phyloP scores from a whole-genome alignment of 2,888 invertebrate species.

The Amphipyra tragopoginis region DNA sequence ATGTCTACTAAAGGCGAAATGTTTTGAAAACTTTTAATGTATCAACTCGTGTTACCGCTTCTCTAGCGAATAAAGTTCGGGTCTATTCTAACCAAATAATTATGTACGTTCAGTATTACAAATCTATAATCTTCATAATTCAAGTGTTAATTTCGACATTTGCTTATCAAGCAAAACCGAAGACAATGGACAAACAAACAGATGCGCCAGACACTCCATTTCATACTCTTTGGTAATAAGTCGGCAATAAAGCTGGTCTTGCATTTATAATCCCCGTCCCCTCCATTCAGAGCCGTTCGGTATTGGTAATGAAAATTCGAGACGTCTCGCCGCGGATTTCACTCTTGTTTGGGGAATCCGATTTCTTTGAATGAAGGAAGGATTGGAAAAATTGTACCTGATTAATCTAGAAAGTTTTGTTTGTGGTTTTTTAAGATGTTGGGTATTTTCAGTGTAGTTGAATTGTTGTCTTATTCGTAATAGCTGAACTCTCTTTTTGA shows the following conservation, averaged over 20 bases:
- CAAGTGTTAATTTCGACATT: slow-evolving; percentile 33
- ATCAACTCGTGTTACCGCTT: no score
- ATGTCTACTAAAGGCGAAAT: no score
- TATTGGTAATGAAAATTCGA: slow-evolving; percentile 67
- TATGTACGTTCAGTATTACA: no score
- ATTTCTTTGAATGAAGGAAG: slow-evolving; percentile 45
- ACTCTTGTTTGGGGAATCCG: slow-evolving; percentile 67
- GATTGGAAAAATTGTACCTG: slow-evolving; percentile 45
- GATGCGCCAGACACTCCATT: slow-evolving; percentile 48
- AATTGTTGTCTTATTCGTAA: background rate
- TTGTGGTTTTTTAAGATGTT: background rate
- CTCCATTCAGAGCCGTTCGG: slow-evolving; percentile 33
- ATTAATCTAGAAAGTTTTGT: slow-evolving; percentile 39
- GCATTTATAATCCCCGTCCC: slow-evolving; percentile 74
- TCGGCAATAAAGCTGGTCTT: slow-evolving; percentile 61
- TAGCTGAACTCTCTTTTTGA: no score
- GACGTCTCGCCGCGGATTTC: slow-evolving; percentile 74
- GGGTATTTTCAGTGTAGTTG: background rate
- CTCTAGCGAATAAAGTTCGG: no score
- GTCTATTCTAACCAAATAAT: no score
- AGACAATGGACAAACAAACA: slow-evolving; percentile 44
- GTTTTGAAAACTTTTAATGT: no score
- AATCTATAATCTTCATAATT: slow-evolving; percentile 1
- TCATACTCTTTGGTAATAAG: slow-evolving; percentile 55
- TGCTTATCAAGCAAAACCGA: slow-evolving; percentile 26